These are phyloP conservation scores for Diplosoma virens DNA, from an alignment of 23 tunicate genomes.

Conservation along the genomic window DNA sequence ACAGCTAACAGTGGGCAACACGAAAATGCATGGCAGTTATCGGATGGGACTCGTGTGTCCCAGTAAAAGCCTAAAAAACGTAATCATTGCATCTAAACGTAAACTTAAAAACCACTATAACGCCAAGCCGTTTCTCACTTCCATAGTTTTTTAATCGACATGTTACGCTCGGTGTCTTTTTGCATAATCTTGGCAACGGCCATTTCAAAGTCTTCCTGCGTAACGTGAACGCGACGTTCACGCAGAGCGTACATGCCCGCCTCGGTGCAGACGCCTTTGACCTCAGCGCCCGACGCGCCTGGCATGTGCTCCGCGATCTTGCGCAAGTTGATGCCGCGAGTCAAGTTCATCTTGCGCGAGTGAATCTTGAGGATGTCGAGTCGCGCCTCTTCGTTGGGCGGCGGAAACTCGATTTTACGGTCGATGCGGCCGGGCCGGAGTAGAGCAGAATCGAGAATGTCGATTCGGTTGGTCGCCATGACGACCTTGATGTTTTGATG, in stretches of 20 bases:
- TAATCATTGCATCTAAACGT: no score
- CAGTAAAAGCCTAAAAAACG: no score
- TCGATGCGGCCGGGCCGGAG: conserved; percentile 95
- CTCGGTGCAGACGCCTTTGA: conserved; percentile 99
- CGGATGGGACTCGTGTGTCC: no score
- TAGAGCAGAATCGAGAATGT: conserved; percentile 89
- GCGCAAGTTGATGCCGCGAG: conserved; percentile 94
- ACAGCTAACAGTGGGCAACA: no score
- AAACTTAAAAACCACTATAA: no score
- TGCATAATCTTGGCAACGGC: conserved; percentile 99
- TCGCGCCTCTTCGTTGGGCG: conserved; percentile 98
- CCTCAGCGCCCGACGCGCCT: conserved; percentile 99
- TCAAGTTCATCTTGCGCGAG: conserved; percentile 93
- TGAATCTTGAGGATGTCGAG: conserved; percentile 88
- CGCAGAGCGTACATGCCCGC: conserved; percentile 99
- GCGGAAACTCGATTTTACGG: conserved; percentile 97
- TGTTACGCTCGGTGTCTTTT: conserved; percentile 96
- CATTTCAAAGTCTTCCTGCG: conserved; percentile 99
- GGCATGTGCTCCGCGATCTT: conserved; percentile 99
- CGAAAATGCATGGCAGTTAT: no score
- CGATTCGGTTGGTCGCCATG: conserved; percentile 98
- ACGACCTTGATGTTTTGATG: conserved; percentile 97
- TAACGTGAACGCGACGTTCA: conserved; percentile 98
- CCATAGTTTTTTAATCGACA: conserved; percentile 97
- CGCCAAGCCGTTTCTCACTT: no score